These are phyloP conservation scores for Philypnodon macrostomus DNA, from an alignment of 2,797 vertebrate genomes.

Conservation along the genomic window DNA sequence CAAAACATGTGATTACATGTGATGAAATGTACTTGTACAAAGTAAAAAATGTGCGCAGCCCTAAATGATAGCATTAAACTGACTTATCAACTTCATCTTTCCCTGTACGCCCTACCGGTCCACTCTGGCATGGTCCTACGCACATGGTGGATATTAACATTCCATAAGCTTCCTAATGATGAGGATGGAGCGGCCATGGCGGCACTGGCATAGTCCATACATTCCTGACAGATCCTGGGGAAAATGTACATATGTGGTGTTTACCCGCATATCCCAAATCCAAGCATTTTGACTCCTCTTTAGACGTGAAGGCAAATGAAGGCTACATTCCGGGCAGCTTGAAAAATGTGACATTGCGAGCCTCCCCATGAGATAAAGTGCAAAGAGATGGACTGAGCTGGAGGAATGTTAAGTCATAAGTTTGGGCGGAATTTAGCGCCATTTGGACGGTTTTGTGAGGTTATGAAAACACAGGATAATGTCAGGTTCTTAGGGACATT, in stretches of 20 bases:
- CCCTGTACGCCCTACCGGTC: constrained; percentile 40
- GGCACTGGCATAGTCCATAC: constrained; percentile 56
- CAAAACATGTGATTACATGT: too few species aligned
- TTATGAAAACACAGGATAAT: background rate
- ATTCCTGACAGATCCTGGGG: constrained; percentile 56
- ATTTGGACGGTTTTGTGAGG: constrained; percentile 9
- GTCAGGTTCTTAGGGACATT: background rate
- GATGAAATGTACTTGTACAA: too few species aligned
- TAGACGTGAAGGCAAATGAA: constrained; percentile 24
- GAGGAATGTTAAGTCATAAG: background rate
- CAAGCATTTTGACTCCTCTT: constrained; percentile 32
- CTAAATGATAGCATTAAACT: too few species aligned
- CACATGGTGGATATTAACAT: constrained; percentile 81
- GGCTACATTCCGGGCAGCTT: constrained; percentile 25
- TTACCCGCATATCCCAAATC: constrained; percentile 33
- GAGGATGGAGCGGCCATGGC: constrained; percentile 59
- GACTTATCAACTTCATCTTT: too few species aligned
- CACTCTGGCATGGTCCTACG: constrained; percentile 39
- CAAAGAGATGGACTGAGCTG: background rate
- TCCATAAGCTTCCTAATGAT: constrained; percentile 69
- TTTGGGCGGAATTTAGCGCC: constrained; percentile 16
- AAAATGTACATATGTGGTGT: constrained; percentile 46
- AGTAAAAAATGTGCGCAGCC: too few species aligned
- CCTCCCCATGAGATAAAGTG: background rate
- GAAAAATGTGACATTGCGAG: constrained; percentile 17